Base-by-base conservation (phyloP, 1,140 invertebrate genomes). In the Drosophila repleta region DNA sequence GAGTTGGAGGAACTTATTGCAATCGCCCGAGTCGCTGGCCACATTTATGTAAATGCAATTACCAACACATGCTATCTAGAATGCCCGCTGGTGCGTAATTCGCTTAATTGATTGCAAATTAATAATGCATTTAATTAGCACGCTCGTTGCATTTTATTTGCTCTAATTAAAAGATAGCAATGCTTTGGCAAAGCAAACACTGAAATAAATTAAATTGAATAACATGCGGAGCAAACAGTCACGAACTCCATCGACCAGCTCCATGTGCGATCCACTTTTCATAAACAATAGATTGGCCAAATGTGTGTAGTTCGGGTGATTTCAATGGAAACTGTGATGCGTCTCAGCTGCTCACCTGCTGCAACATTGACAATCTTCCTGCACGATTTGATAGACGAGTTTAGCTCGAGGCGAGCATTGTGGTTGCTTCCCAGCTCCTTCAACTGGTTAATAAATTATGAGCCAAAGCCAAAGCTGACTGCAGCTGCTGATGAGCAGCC, bases 401-500 rank as follows among this genome's bases (percentile, higher is more conserved):
- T 51, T 78, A 39, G 49, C 79, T 56, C 58, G 24, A 39, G 41
- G 63, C 60, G 35, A 53, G 39, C 41, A 41, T 48, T 56, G 62
- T 56, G 43, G 41, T 11, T 29, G 26, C 24, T 48, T 20, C 41
- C 13, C 15, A 15, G 39, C 35, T 66, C 62, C 45, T 46, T 5
- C 18, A 13, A 4, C 45, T 79, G 67, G 76, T 72, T 87, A 70
- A 85, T 87, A 87, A 85, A 85, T 85, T 85, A 85, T 85, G 74
- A 75, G 74, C 21, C 69, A 77, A 62, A 70, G 74, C 64, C 62
- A 78, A 72, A 78, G 70, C 79, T 78, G 79, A 83, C 64, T 88
- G 82, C 79, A 87, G 82, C 81, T 85, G 82, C 82, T 84, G 82
- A 87, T 84, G 81, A 85, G 76, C 66, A 51, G 55, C 17, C 56